Conservation (phyloP, 2,797 vertebrate species). For the Smutsia temminckii region DNA sequence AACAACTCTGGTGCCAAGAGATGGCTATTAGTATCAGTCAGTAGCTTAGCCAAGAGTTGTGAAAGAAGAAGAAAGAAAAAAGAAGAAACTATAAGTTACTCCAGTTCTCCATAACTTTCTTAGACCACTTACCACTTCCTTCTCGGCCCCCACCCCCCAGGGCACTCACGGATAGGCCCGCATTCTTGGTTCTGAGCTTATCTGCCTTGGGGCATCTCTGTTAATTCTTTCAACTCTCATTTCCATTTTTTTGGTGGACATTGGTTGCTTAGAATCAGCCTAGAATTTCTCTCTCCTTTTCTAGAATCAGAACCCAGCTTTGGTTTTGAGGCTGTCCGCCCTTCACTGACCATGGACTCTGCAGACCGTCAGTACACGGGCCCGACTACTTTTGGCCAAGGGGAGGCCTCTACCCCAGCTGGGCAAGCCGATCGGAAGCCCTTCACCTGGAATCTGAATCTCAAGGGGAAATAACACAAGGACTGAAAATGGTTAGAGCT, state of each 20-base stretch:
- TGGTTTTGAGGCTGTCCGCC: neutral
- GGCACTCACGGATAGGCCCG: neutral
- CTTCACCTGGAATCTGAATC: neutral
- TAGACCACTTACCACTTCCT: neutral
- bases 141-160: neutral
- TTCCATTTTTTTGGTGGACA: neutral
- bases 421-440: neutral
- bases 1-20: conserved; percentile 5
- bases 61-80: neutral
- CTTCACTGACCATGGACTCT: neutral
- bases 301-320: neutral
- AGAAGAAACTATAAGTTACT: neutral
- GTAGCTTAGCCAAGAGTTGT: conserved; percentile 9
- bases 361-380: neutral
- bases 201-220: neutral
- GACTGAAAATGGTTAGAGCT: neutral
- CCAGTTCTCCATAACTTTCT: neutral
- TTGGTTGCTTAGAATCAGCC: neutral
- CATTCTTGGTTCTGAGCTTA: neutral
- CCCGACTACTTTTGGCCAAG: neutral
- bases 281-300: neutral
- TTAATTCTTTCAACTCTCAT: neutral
- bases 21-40: neutral
- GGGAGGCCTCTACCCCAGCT: neutral
- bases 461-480: neutral